These are phyloP conservation scores for Argopecten irradians DNA, from an alignment of 1,140 invertebrate genomes.

Conservation along the genomic window DNA sequence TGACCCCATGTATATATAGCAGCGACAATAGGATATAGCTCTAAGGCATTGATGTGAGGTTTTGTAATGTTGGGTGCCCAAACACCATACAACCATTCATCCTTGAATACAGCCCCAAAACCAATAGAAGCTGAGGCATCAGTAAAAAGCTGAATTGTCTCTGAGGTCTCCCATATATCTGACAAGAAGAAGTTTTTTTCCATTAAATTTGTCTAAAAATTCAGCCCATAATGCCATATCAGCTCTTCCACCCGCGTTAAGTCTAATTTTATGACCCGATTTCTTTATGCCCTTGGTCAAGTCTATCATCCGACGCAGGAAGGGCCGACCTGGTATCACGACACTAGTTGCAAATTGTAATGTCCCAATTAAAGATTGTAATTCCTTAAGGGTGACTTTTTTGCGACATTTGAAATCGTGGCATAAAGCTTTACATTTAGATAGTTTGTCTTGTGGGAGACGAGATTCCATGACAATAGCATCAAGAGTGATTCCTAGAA, in stretches of 20 bases:
- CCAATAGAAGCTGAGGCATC: slow-evolving; percentile 25
- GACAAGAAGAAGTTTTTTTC: slow-evolving; percentile 36
- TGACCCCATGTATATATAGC: slow-evolving; percentile 33
- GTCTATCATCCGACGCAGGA: slow-evolving; percentile 40
- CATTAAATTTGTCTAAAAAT: no score
- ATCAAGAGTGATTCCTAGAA: no score
- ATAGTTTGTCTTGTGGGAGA: no score
- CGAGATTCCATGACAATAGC: no score
- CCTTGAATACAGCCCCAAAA: slow-evolving; percentile 27
- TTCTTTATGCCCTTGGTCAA: slow-evolving; percentile 8
- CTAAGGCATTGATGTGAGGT: slow-evolving; percentile 31
- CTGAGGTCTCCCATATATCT: no score
- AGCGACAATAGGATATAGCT: slow-evolving; percentile 39
- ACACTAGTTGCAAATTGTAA: slow-evolving; percentile 36
- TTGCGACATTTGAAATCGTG: no score
- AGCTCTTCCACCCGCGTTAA: neutral
- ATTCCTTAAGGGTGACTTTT: no score
- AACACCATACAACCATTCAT: neutral
- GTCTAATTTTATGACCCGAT: slow-evolving; percentile 16
- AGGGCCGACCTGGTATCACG: slow-evolving; percentile 36
- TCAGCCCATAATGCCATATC: no score
- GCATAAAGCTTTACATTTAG: no score
- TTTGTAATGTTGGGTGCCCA: neutral
- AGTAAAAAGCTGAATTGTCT: neutral
- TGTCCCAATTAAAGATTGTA: no score